phyloP scores from a whole-genome alignment of 2,113 vertebrate species.

The Rhinolophus sinicus region DNA sequence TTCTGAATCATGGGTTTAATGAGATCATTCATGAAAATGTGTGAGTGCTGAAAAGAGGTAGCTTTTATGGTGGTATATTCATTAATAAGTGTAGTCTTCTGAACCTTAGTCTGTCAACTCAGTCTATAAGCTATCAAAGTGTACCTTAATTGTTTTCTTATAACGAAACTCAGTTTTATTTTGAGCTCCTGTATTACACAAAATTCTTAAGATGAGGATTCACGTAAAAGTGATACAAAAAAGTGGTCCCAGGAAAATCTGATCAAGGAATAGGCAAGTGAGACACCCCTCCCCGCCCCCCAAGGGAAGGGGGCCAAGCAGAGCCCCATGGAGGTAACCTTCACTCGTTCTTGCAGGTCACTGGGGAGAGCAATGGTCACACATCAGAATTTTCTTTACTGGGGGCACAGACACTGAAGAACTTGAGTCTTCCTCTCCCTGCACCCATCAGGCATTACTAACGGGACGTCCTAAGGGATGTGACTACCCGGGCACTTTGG shows the following conservation, averaged over 20 bases:
- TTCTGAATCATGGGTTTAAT: background rate
- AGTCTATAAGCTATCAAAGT: background rate
- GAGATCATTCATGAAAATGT: background rate
- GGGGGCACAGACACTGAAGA: background rate
- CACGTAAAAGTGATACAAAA: background rate
- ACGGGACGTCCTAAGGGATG: background rate
- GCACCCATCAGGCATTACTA: background rate
- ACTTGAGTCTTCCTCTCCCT: background rate
- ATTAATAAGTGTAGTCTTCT: background rate
- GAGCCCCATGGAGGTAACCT: background rate
- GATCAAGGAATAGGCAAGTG: background rate
- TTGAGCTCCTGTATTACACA: background rate
- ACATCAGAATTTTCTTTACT: background rate
- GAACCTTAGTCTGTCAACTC: background rate
- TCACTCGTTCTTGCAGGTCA: fast-evolving
- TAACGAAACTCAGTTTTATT: background rate
- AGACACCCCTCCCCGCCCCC: background rate
- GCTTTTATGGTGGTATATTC: background rate
- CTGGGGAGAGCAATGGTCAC: background rate
- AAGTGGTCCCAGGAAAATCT: background rate
- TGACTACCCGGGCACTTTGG: background rate
- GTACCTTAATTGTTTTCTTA: background rate
- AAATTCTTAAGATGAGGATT: background rate
- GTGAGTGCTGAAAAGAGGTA: background rate
- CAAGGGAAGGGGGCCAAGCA: background rate